phyloP scores from a whole-genome alignment of 2,888 invertebrate genomes.

The Pachycephus smyrnensis region DNA sequence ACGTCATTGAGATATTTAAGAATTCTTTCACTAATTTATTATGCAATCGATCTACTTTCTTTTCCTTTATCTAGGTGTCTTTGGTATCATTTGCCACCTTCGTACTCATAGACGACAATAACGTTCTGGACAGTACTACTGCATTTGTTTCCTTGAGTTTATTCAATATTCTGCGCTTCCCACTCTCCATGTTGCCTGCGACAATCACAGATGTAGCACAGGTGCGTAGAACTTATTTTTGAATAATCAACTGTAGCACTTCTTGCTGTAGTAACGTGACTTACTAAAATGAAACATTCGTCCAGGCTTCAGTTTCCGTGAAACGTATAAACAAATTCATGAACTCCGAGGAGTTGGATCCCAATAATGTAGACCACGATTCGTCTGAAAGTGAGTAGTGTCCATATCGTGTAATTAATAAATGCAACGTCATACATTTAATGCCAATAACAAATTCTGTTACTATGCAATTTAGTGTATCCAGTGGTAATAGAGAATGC shows the following conservation, averaged over 20 bases:
- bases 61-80: constrained; percentile 74
- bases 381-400: constrained; percentile 76
- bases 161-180: constrained; percentile 97
- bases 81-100: constrained; percentile 91
- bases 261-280: background rate
- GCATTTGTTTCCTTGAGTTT: constrained; percentile 97
- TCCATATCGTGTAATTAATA: background rate
- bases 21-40: constrained; percentile 15
- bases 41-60: background rate
- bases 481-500: constrained; percentile 90
- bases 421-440: constrained; percentile 17
- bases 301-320: constrained; percentile 89
- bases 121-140: constrained; percentile 87
- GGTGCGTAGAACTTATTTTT: constrained; percentile 73
- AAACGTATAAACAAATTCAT: constrained; percentile 92
- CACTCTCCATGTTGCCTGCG: constrained; percentile 96
- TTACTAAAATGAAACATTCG: constrained; percentile 34
- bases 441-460: constrained; percentile 6
- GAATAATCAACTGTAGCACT: background rate
- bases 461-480: constrained; percentile 70
- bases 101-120: constrained; percentile 85
- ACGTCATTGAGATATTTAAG: background rate
- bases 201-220: constrained; percentile 92
- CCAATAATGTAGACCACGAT: constrained; percentile 81
- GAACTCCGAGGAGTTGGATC: constrained; percentile 91